Conservation (phyloP, 2,888 invertebrate genomes). For the Perizoma affinitatum region DNA sequence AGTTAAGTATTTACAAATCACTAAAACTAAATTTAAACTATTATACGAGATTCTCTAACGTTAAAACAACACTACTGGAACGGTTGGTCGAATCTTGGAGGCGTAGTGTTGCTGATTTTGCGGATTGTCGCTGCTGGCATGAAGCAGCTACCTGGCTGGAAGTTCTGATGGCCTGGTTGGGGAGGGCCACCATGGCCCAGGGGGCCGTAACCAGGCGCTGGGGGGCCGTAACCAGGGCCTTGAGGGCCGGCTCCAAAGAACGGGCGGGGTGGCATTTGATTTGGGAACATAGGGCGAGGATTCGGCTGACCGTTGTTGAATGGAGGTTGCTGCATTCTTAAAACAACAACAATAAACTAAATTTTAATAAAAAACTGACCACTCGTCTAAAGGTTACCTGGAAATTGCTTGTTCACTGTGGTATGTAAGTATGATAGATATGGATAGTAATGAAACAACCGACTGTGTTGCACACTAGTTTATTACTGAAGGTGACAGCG, state of each 20-base stretch:
- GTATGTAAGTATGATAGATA: too few relatives aligned
- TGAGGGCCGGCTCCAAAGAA: slow-evolving; percentile 33
- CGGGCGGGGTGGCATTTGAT: slow-evolving; percentile 37
- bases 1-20: slow-evolving; percentile 10
- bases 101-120: slow-evolving; percentile 55
- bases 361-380: neutral
- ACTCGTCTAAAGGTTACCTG: neutral
- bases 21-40: slow-evolving; percentile 18
- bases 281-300: slow-evolving; percentile 20
- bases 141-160: slow-evolving; percentile 53
- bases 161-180: slow-evolving; percentile 42
- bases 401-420: too few relatives aligned
- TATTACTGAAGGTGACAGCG: too few relatives aligned
- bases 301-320: slow-evolving; percentile 45
- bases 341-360: slow-evolving; percentile 31
- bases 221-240: slow-evolving; percentile 36
- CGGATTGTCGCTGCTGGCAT: slow-evolving; percentile 62
- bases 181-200: slow-evolving; percentile 45
- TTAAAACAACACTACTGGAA: slow-evolving; percentile 40
- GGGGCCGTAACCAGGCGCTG: slow-evolving; percentile 35
- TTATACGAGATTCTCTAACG: slow-evolving; percentile 41
- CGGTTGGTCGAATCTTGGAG: slow-evolving; percentile 49
- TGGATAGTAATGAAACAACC: too few relatives aligned
- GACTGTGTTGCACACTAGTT: too few relatives aligned
- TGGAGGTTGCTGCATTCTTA: slow-evolving; percentile 69